Evolutionary conservation across 2,113 vertebrate species (phyloP).

Genomic region (Uria aalge): DNA sequence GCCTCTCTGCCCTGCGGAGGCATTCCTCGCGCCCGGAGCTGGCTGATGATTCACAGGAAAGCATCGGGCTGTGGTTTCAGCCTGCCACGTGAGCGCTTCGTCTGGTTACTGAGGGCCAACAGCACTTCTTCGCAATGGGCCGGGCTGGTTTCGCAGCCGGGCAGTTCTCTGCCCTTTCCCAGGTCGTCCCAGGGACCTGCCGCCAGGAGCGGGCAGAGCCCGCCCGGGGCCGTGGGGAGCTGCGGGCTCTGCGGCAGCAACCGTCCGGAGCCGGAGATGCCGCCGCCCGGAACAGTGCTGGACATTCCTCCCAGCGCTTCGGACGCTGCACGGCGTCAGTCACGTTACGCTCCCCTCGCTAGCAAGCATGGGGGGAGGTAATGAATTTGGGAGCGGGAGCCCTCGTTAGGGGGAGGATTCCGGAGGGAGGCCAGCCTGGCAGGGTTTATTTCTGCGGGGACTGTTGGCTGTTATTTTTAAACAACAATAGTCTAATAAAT

Average conservation of each 20-base stretch:
- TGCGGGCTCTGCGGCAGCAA: not conserved
- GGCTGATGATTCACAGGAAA: not conserved
- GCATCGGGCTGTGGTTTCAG: not conserved
- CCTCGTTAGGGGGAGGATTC: not conserved
- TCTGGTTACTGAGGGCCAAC: not conserved
- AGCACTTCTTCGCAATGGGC: fast-evolving
- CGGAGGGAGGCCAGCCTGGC: not conserved
- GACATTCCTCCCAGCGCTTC: not conserved
- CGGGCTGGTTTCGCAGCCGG: not conserved
- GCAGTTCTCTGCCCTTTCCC: not conserved
- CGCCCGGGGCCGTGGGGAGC: not conserved
- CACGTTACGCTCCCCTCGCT: fast-evolving
- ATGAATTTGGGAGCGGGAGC: not conserved
- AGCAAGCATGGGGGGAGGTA: not conserved
- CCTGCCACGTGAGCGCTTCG: not conserved
- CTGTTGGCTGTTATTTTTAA: not conserved
- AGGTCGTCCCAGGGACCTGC: not conserved
- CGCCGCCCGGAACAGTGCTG: not conserved
- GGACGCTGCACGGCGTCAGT: fast-evolving
- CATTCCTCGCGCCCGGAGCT: not conserved
- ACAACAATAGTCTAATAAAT: not conserved
- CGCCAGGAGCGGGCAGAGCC: not conserved
- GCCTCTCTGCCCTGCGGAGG: not conserved
- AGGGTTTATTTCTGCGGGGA: not conserved
- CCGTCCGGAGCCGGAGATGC: not conserved